A percentile compares a stretch with the other conserved stretches of the same genome.
These are phyloP conservation scores for Drosophila saltans DNA, from an alignment of 1,140 invertebrate genomes.

Conservation along the genomic window DNA sequence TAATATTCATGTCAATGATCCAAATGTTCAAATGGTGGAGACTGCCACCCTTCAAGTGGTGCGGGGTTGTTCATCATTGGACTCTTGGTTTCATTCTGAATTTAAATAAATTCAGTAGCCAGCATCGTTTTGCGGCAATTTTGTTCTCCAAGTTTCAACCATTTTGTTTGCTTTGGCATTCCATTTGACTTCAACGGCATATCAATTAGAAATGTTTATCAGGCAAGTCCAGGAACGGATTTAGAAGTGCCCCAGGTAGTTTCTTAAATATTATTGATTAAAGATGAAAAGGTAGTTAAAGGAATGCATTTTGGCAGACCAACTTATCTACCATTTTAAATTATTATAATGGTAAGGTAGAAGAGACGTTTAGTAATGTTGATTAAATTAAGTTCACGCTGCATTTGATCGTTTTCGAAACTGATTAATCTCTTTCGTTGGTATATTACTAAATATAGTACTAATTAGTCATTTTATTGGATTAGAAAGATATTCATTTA, in stretches of 20 bases:
- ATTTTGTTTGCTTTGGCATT: slow-evolving; percentile 17
- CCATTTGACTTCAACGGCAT: slow-evolving; percentile 5
- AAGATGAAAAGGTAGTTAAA: too few relatives aligned
- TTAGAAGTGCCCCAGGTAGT: neutral
- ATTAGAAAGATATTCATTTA: too few relatives aligned
- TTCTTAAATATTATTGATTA: too few relatives aligned
- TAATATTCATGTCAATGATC: slow-evolving; percentile 53
- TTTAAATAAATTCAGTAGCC: slow-evolving; percentile 41
- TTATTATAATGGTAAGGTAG: too few relatives aligned
- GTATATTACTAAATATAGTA: too few relatives aligned
- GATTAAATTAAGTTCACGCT: too few relatives aligned
- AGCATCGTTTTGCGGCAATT: slow-evolving; percentile 10
- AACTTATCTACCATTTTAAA: too few relatives aligned
- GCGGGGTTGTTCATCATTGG: slow-evolving; percentile 1
- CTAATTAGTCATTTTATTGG: too few relatives aligned
- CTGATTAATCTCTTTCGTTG: too few relatives aligned
- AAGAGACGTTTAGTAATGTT: too few relatives aligned
- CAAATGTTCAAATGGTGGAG: slow-evolving; percentile 18
- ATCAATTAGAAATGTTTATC: slow-evolving; percentile 24
- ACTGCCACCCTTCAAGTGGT: neutral
- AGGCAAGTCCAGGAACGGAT: neutral
- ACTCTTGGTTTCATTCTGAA: slow-evolving; percentile 15
- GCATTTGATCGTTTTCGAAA: too few relatives aligned
- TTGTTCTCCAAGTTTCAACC: neutral
- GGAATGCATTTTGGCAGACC: too few relatives aligned